phyloP scores from a whole-genome alignment of 2,113 vertebrate genomes.

The Picathartes gymnocephalus region DNA sequence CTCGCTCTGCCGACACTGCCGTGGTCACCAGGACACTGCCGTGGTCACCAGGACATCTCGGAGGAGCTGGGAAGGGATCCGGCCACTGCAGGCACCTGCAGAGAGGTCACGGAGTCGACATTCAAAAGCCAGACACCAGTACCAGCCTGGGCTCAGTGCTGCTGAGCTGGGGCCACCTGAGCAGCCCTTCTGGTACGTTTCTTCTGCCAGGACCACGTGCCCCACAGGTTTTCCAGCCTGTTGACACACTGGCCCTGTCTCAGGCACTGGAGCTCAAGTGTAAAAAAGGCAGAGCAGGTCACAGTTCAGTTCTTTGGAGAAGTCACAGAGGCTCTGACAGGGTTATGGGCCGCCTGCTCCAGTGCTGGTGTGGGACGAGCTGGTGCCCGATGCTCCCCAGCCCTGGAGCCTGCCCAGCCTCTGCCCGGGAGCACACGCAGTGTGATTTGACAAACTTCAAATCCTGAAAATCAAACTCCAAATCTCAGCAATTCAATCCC shows the following conservation, averaged over 20 bases:
- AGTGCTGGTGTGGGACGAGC: fast-evolving
- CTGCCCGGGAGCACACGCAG: fast-evolving
- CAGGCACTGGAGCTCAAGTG: background rate
- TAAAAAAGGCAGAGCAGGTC: background rate
- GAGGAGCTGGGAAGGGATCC: background rate
- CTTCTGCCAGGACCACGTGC: fast-evolving
- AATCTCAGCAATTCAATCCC: background rate
- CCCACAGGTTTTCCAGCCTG: background rate
- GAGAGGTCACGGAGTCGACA: background rate
- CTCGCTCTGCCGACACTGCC: fast-evolving
- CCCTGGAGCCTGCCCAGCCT: background rate
- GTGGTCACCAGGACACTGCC: background rate
- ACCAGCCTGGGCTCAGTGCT: background rate
- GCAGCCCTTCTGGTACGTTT: background rate
- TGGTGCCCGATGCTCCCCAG: fast-evolving
- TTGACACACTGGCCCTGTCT: fast-evolving
- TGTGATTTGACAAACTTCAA: fast-evolving
- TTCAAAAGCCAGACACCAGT: background rate
- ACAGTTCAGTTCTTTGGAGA: background rate
- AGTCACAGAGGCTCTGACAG: background rate
- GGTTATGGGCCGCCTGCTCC: fast-evolving
- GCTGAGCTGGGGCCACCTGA: background rate
- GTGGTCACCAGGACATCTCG: fast-evolving
- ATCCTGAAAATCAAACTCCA: background rate
- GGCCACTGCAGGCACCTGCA: background rate